These are phyloP conservation scores for Lerista edwardsae DNA, from an alignment of 2,797 vertebrate genomes.

Conservation along the genomic window DNA sequence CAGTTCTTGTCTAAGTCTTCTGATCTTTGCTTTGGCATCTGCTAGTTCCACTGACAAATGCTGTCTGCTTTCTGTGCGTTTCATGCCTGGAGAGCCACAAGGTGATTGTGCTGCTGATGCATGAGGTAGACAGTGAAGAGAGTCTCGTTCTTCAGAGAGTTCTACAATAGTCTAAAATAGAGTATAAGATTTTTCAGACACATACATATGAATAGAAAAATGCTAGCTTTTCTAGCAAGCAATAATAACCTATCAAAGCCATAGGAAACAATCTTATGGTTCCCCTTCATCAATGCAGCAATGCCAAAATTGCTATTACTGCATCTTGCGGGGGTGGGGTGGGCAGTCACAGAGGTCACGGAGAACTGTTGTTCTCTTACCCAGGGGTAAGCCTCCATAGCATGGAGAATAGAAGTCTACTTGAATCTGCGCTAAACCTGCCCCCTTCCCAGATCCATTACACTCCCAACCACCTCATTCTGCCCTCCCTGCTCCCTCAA, in stretches of 20 bases:
- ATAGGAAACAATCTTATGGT: too few relatives aligned
- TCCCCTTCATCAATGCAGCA: too few relatives aligned
- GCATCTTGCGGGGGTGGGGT: too few relatives aligned
- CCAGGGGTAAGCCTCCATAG: too few relatives aligned
- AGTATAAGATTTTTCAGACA: conserved; percentile 33
- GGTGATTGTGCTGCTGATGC: conserved; percentile 85
- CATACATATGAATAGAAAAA: not conserved
- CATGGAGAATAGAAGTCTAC: too few relatives aligned
- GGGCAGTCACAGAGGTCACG: too few relatives aligned
- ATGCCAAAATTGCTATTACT: too few relatives aligned
- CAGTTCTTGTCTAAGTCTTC: conserved; percentile 94
- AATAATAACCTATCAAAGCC: conserved; percentile 11
- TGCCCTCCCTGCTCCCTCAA: too few relatives aligned
- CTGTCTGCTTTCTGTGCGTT: conserved; percentile 93
- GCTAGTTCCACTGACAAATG: conserved; percentile 96
- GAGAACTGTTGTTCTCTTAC: too few relatives aligned
- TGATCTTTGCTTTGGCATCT: conserved; percentile 95
- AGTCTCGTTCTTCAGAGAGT: conserved; percentile 93
- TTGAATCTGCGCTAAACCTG: too few relatives aligned
- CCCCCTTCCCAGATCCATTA: too few relatives aligned
- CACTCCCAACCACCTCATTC: too few relatives aligned
- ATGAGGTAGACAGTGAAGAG: conserved; percentile 86
- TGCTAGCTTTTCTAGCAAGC: not conserved
- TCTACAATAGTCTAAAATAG: conserved; percentile 88
- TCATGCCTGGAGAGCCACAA: conserved; percentile 92